Conservation (phyloP, 2,113 vertebrate genomes). For the Semnornis frantzii region DNA sequence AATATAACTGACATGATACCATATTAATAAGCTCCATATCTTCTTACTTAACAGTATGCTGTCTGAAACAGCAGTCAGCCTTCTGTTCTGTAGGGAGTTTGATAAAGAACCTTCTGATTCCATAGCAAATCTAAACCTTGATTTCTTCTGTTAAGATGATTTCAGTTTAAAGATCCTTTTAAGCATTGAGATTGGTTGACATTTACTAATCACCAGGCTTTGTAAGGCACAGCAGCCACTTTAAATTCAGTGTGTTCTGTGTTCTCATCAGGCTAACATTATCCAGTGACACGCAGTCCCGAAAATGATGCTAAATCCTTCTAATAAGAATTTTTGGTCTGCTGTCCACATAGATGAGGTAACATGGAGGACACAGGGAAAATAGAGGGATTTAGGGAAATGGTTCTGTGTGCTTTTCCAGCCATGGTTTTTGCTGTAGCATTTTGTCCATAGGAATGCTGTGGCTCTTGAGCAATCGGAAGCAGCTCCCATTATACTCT, state of each 20-base stretch:
- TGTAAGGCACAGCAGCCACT: background rate
- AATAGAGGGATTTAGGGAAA: rapidly evolving
- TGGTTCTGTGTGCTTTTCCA: background rate
- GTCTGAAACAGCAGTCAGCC: background rate
- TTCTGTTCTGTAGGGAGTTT: background rate
- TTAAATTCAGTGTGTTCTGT: background rate
- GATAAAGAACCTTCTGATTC: background rate
- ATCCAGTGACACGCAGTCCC: background rate
- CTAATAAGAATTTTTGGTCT: background rate
- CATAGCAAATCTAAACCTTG: background rate
- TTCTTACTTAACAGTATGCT: background rate
- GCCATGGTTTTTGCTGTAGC: background rate
- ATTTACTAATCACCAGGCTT: background rate
- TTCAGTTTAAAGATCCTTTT: background rate
- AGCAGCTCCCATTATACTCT: background rate
- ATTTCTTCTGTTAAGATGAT: background rate
- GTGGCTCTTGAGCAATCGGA: background rate
- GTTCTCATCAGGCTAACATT: background rate
- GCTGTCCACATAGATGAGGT: background rate
- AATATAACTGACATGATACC: background rate
- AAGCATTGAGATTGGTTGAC: background rate
- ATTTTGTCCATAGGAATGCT: background rate
- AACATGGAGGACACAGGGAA: background rate
- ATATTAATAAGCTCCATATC: background rate
- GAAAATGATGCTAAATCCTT: background rate